Evolutionary conservation across 2,888 invertebrate species (phyloP), one percentile per base, ranked within the genome.

Genomic region (Aquatica leii): DNA sequence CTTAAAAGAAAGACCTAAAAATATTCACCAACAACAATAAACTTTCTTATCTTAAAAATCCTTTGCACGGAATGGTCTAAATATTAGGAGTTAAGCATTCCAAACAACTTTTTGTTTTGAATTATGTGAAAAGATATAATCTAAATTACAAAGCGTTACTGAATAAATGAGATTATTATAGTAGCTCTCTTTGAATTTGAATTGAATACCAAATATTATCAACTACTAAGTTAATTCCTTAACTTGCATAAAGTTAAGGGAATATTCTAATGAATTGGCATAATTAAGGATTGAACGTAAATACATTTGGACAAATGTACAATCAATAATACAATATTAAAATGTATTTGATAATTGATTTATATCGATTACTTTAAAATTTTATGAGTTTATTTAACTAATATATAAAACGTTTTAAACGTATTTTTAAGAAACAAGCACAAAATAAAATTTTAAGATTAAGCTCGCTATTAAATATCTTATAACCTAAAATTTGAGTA

Each of bases 141-240:
- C 62, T 62, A 62, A 58, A 62, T 62, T 62, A 62, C 57, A 58
- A 62, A 52, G 53, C 57, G 57, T 62, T 62, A 57, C 62, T 51
- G 46, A 62, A 52, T 57, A 34, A 62, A 62, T 62, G 62, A 48
- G 57, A 62, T 62, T 62, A 58, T 57, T 62, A 57, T 52, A 53
- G 62, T 43, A 35, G 40, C 48, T 53, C 53, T 31, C n/a, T 57
- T 51, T 14, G 51, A 56, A 61, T 56, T 56, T 31, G 46, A 34
- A 43, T 53, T 20, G 46, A 53, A 59, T 35, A 46, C 59, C 35
- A 24, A 52, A 9, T 24, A 49, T n/a, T n/a, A 41, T n/a, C 24
- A 14, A 41, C 51, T 24, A 34, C 59, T 51, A 59, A 43, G 21
- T 41, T 59, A 52, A 43, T 57, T 57, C 49, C 12, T 57, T 57